A percentile compares a stretch with the other conserved stretches of the same genome.
Conservation (phyloP, 2,113 vertebrate species). For the Odobenus rosmarus region DNA sequence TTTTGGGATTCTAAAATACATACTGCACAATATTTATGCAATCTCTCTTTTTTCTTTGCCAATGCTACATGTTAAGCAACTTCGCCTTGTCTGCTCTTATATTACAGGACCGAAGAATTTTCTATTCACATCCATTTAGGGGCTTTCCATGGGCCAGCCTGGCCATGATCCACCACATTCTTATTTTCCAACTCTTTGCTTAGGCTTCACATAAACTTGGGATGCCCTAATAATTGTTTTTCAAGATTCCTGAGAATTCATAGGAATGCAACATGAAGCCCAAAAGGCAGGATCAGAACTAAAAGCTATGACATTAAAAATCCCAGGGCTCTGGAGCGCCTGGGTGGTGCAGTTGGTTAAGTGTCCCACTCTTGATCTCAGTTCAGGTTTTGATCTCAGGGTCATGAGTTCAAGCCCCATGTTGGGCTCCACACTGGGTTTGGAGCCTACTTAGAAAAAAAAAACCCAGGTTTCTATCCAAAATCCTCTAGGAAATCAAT, state of each 20-base stretch:
- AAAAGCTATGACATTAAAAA: constrained; percentile 6
- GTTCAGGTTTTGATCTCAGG: background rate
- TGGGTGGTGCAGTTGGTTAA: background rate
- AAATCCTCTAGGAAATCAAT: background rate
- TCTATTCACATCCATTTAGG: background rate
- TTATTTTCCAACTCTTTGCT: background rate
- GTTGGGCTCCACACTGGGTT: background rate
- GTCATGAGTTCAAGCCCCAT: background rate
- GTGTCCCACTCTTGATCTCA: background rate
- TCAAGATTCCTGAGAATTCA: background rate
- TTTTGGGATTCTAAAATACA: background rate
- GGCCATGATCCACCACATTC: background rate
- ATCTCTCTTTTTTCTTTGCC: constrained; percentile 10
- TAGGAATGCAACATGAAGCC: background rate
- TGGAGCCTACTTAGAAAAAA: background rate
- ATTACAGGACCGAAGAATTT: background rate
- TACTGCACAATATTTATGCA: background rate
- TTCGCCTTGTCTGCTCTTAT: background rate
- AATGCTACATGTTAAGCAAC: background rate
- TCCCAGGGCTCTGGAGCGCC: background rate
- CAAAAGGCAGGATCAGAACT: background rate
- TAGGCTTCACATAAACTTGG: background rate
- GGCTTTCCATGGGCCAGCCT: background rate
- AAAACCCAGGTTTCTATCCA: background rate
- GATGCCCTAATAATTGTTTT: background rate